A percentile compares a stretch with the other conserved stretches of the same genome.
phyloP scores from a whole-genome alignment of 2,888 invertebrate genomes.

The Stenoptilia bipunctidactyla region DNA sequence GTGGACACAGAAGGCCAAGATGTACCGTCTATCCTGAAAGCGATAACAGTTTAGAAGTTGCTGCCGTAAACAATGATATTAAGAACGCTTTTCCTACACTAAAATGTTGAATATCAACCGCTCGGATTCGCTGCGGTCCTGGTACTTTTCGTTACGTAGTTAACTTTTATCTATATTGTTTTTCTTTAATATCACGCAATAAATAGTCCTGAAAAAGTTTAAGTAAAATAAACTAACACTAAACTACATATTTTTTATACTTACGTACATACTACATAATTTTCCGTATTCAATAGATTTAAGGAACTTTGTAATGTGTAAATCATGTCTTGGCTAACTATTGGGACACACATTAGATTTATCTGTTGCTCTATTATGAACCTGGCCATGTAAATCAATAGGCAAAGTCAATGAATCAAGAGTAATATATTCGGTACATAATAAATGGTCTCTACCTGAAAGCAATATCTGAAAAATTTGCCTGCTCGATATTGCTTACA shows the following conservation, averaged over 20 bases:
- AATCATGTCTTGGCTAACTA: too few relatives aligned
- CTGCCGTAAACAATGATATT: constrained; percentile 46
- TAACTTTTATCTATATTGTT: neutral
- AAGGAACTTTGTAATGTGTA: too few relatives aligned
- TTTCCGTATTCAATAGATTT: too few relatives aligned
- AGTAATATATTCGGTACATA: constrained; percentile 73
- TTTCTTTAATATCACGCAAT: too few relatives aligned
- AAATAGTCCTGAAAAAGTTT: too few relatives aligned
- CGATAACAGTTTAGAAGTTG: constrained; percentile 50
- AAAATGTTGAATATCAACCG: neutral
- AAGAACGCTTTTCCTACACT: constrained; percentile 15
- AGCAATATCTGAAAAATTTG: constrained; percentile 72
- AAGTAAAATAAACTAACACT: too few relatives aligned
- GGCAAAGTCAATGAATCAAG: constrained; percentile 71
- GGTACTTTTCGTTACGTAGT: neutral
- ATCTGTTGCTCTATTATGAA: neutral
- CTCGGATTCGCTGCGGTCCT: neutral
- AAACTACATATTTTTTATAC: too few relatives aligned
- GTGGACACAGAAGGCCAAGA: constrained; percentile 49
- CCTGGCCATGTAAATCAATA: constrained; percentile 69
- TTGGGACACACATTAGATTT: neutral
- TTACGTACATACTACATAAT: too few relatives aligned
- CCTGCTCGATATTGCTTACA: constrained; percentile 72
- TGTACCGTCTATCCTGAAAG: constrained; percentile 39
- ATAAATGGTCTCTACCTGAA: constrained; percentile 72